A percentile compares a stretch with the other conserved stretches of the same genome.
Conservation (phyloP, 1,140 invertebrate species). For the Leguminivora glycinivorella region DNA sequence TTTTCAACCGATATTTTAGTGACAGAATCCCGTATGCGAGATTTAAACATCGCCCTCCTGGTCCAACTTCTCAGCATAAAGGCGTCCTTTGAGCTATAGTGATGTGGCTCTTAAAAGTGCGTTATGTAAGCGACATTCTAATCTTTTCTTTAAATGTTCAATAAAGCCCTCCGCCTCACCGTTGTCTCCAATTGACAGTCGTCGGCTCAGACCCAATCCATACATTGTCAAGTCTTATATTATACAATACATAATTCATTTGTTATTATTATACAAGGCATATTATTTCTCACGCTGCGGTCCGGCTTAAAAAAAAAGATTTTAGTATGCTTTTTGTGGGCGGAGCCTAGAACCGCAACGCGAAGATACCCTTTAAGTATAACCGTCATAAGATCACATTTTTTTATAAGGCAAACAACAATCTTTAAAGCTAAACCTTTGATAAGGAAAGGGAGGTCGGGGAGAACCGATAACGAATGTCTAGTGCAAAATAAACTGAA, state of each 20-base stretch:
- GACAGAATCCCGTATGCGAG: no score
- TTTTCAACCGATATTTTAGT: no score
- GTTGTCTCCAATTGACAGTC: constrained; percentile 68
- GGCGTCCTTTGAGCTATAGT: no score
- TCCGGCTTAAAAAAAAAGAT: constrained; percentile 31
- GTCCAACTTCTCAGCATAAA: no score
- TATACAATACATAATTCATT: constrained; percentile 76
- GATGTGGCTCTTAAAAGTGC: no score
- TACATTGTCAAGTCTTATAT: constrained; percentile 73
- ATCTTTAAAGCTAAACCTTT: constrained; percentile 77
- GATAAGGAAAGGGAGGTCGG: constrained; percentile 51
- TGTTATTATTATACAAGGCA: constrained; percentile 77
- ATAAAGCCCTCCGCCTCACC: constrained; percentile 51
- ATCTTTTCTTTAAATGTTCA: constrained; percentile 19
- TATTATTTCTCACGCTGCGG: constrained; percentile 59
- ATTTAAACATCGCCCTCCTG: no score
- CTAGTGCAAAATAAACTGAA: constrained; percentile 35
- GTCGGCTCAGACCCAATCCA: constrained; percentile 59
- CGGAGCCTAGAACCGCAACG: constrained; percentile 43
- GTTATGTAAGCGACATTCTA: no score
- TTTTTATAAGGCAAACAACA: constrained; percentile 78
- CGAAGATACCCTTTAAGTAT: constrained; percentile 68
- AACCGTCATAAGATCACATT: constrained; percentile 78
- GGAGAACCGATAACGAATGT: constrained; percentile 59
- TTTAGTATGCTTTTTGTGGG: constrained; percentile 15